Evolutionary conservation across 2,888 invertebrate species (phyloP), one percentile per base, ranked within the genome.

Genomic region (Conus canariensis): DNA sequence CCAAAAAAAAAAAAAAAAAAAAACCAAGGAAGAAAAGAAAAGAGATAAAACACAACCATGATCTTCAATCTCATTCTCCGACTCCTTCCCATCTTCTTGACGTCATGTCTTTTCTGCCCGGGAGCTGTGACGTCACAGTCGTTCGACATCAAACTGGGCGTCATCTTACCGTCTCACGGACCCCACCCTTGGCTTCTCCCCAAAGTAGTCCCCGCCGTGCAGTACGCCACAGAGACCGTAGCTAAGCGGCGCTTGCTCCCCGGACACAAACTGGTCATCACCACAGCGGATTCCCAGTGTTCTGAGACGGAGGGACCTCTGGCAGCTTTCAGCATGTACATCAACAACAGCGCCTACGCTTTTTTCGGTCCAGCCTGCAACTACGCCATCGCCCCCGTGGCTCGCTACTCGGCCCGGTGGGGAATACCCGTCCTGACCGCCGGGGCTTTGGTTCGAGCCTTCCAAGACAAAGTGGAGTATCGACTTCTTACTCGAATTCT

Each of bases 331-430:
- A 93, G 94, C 83, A 93, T 95, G 93, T 93, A 93, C 92, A 85
- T 91, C 14, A 89, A 93, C 8, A 89, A 91, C n/a, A 87, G 87
- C 10, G 94, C 94, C 1, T 90, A 94, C 90, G 93, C 95, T 0
- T 95, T 95, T 87, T 77, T 95, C 9, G 95, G 1, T 16, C 95
- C 95, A 4, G 93, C 92, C 12, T 95, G 95, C 89, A 93, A 94
- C 87, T 95, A 98, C 80, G 98, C 98, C 3, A 96, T 98, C 94
- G 98, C 98, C 95, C 98, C 98, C 0, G 98, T 98, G 3, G 98
- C 98, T 9, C 97, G 98, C 90, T 97, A 98, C 90, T 98, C 98
- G 0, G 98, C 98, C 5, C 98, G 98, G 95, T 98, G 98, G 98
- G 89, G 89, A 0, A 98, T 98, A 0, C 98, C 98, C 0, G 98